Evolutionary conservation across 2,113 vertebrate species (phyloP).

Genomic region (Trematomus loennbergii): DNA sequence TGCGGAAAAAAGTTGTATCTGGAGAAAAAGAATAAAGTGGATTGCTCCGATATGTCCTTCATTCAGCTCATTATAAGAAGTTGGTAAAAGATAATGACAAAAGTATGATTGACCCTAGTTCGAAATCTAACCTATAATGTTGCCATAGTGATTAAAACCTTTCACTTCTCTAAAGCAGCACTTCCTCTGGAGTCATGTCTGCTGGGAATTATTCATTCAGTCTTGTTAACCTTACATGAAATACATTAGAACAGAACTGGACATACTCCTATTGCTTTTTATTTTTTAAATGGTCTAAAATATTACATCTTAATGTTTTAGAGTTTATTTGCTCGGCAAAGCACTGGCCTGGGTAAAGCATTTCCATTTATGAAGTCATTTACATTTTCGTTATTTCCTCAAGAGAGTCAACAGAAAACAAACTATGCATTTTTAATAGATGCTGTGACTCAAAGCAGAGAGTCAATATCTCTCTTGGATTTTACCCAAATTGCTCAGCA

Average conservation of each 20-base stretch:
- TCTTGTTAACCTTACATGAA: not conserved
- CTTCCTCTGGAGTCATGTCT: not conserved
- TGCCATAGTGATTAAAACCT: not conserved
- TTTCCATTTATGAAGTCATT: constrained; percentile 4
- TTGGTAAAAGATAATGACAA: not conserved
- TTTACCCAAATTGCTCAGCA: not conserved
- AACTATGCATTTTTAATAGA: constrained; percentile 13
- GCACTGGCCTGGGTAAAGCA: not conserved
- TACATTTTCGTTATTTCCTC: constrained; percentile 12
- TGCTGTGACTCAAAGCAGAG: not conserved
- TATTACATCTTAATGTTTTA: not conserved
- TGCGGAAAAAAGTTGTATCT: not conserved
- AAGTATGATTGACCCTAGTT: not conserved
- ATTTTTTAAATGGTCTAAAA: not conserved
- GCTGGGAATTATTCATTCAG: not conserved
- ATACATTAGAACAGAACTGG: not conserved
- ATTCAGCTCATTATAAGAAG: not conserved
- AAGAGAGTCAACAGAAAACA: constrained; percentile 16
- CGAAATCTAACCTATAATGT: not conserved
- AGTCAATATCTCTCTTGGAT: not conserved
- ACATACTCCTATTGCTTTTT: not conserved
- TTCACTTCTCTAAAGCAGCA: not conserved
- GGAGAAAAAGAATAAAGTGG: not conserved
- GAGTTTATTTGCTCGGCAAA: not conserved
- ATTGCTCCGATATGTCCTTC: not conserved